Evolutionary conservation across 2,113 vertebrate species (phyloP).

Genomic region (Conger conger): DNA sequence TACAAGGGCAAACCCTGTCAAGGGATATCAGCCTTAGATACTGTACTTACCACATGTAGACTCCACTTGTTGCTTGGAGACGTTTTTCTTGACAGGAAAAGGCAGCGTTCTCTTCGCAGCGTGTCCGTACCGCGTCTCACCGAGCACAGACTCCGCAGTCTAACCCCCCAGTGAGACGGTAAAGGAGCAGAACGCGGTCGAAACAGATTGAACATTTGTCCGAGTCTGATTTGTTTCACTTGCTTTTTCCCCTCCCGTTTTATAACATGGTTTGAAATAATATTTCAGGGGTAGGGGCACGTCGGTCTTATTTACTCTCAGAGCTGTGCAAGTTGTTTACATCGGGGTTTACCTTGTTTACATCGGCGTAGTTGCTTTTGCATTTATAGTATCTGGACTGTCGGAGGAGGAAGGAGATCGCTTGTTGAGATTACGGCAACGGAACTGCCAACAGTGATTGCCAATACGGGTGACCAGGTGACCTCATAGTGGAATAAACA

Average conservation of each 20-base stretch:
- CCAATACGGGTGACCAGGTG: conserved; percentile 81
- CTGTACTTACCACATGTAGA: conserved; percentile 28
- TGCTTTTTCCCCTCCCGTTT: conserved; percentile 74
- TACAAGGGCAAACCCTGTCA: not conserved
- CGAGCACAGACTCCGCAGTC: conserved; percentile 80
- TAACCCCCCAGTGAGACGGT: conserved; percentile 62
- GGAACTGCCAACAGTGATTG: conserved; percentile 77
- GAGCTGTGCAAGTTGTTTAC: conserved; percentile 84
- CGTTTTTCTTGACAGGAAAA: conserved; percentile 45
- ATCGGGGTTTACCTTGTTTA: conserved; percentile 50
- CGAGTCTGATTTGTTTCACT: conserved; percentile 69
- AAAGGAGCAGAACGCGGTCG: conserved; percentile 71
- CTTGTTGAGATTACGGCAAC: conserved; percentile 81
- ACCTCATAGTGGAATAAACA: conserved; percentile 77
- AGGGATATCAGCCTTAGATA: not conserved
- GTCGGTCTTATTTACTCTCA: conserved; percentile 76
- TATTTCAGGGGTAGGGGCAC: conserved; percentile 39
- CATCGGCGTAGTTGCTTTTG: conserved; percentile 84
- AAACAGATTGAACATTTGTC: conserved; percentile 81
- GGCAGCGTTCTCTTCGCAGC: conserved; percentile 33
- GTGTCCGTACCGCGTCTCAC: conserved; percentile 56
- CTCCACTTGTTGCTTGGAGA: conserved; percentile 45
- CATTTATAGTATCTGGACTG: conserved; percentile 89
- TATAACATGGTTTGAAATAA: conserved; percentile 79
- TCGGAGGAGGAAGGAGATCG: conserved; percentile 77